Base-by-base conservation (phyloP, 1,140 invertebrate species). In the Drosophila mayri region DNA sequence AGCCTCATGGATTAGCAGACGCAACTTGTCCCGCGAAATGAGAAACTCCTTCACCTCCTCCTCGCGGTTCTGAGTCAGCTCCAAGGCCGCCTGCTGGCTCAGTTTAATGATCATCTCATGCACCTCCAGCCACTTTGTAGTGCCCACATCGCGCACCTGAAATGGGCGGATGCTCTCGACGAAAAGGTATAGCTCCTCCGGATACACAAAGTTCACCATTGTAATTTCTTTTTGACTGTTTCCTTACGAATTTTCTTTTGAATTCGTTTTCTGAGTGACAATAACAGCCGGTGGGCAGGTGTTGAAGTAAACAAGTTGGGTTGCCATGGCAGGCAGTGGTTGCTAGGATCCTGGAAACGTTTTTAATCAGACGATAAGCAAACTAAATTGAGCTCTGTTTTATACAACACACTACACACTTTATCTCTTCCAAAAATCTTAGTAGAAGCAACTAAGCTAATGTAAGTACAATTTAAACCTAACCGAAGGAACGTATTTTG, bases 81-180 rank as follows among this genome's bases (percentile, higher is more conserved):
- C 96, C 22, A 97, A 93, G 72, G 96, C 94, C 37, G 96, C 96
- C 94, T 97, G 96, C 90, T 97, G 96, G 73, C 96, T 96, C n/a
- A 97, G 86, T 90, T 97, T 95, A 76, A 97, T 95, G 5, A 97
- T 90, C 74, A 95, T 94, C 81, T 96, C 95, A 79, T 97, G 96
- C 92, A 95, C 95, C 80, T 97, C 96, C 43, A 96, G 93, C 96
- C 96, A 97, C 50, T 96, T 85, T 46, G 28, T 12, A 18, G 52
- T 77, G 18, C 92, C 92, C 25, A 93, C 84, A 35, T 93, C 85
- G 6, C 78, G 54, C n/a, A 93, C 72, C 38, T 90, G 63, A 50
- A 91, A 92, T 16, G 76, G 61, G 10, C 90, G 84, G 52, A 93
- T 79, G 52, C 88, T 93, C 66, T 93, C 90, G 20, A 93, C 77